Percentiles rank a stretch among this genome's conserved stretches.
These are phyloP conservation scores for Acleris literana DNA, from an alignment of 2,888 invertebrate species.

Conservation along the genomic window DNA sequence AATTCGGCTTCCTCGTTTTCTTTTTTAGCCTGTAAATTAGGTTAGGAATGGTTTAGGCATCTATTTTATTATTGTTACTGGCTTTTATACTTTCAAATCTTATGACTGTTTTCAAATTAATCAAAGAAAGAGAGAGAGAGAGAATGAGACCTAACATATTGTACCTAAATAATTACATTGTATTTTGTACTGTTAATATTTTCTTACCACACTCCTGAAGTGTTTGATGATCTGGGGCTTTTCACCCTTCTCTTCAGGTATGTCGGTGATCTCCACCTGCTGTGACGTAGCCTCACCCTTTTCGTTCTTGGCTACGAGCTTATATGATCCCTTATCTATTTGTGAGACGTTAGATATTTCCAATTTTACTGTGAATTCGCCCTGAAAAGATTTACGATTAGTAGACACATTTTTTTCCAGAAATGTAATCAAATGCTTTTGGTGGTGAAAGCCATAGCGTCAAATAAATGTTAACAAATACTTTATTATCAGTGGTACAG, in stretches of 20 bases:
- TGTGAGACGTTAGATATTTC: conserved; percentile 93
- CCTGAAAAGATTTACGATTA: conserved; percentile 72
- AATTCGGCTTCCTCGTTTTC: conserved; percentile 90
- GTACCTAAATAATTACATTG: background rate
- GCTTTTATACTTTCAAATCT: too few species aligned
- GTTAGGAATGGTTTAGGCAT: background rate
- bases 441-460: too few species aligned
- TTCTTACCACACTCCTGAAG: conserved; percentile 88
- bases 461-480: too few species aligned
- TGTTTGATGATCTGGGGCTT: conserved; percentile 92
- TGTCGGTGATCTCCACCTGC: conserved; percentile 91
- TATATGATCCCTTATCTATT: conserved; percentile 94
- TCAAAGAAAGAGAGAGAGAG: too few species aligned
- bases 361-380: conserved; percentile 94
- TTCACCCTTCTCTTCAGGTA: conserved; percentile 90
- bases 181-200: background rate
- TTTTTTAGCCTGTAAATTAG: conserved; percentile 65
- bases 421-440: too few species aligned
- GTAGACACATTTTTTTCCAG: background rate
- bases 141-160: too few species aligned
- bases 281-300: conserved; percentile 96
- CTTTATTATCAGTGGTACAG: too few species aligned
- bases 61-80: background rate
- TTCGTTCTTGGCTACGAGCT: conserved; percentile 95
- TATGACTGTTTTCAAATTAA: too few species aligned